Conservation (phyloP, 2,888 invertebrate species). For the Megastigmus dorsalis region DNA sequence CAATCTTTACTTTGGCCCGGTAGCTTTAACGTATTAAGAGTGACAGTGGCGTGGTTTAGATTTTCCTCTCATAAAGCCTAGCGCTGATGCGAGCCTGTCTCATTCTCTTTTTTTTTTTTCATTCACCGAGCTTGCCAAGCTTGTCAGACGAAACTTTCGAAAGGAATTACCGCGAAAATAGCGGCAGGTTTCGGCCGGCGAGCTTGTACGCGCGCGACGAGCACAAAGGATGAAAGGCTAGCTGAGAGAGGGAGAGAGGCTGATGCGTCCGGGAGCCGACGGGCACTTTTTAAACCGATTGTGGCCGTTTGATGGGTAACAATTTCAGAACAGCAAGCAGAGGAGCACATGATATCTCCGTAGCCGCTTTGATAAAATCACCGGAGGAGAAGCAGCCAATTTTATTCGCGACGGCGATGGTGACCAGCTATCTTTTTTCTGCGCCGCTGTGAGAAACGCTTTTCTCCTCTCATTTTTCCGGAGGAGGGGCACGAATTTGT, state of each 20-base stretch:
- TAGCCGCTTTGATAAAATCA: conserved; percentile 29
- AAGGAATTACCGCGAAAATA: conserved; percentile 49
- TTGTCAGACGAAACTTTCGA: conserved; percentile 46
- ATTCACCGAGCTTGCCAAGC: conserved; percentile 24
- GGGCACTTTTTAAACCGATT: conserved; percentile 49
- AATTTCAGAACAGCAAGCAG: conserved; percentile 19
- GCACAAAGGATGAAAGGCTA: conserved; percentile 43
- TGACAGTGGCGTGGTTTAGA: conserved; percentile 35
- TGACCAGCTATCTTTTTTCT: too few relatives aligned
- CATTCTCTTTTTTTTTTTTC: conserved; percentile 2
- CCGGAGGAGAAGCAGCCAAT: background rate
- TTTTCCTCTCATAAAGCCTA: conserved; percentile 34
- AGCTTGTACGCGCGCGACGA: background rate
- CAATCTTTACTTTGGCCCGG: too few relatives aligned
- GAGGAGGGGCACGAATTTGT: too few relatives aligned
- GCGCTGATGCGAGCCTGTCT: background rate
- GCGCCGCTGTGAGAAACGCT: too few relatives aligned
- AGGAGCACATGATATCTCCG: conserved; percentile 18
- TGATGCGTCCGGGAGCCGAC: background rate
- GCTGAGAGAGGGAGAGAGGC: background rate
- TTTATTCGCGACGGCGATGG: too few relatives aligned
- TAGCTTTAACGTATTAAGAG: background rate
- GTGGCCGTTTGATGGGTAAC: conserved; percentile 45
- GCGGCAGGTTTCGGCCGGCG: conserved; percentile 11
- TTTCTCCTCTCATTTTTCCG: background rate